Conservation (phyloP, 92 coral and sea anemone genomes). For the Porites lobata region DNA sequence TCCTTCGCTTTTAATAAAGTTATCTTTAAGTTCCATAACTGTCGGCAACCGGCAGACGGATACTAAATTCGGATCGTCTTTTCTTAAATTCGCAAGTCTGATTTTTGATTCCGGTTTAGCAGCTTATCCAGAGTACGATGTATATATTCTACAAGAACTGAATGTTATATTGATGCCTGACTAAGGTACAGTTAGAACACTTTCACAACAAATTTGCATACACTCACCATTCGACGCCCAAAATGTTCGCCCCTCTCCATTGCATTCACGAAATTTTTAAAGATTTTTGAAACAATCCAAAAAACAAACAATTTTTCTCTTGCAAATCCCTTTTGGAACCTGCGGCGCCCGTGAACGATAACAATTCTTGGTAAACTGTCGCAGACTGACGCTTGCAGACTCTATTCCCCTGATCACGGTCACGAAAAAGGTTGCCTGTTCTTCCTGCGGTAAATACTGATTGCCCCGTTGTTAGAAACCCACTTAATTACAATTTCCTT, state of each 20-base stretch:
- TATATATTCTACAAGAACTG: too few relatives aligned
- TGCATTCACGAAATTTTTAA: not conserved
- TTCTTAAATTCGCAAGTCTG: too few relatives aligned
- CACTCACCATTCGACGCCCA: slow-evolving; percentile 43
- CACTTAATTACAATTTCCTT: slow-evolving; percentile 2
- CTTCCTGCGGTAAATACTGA: not conserved
- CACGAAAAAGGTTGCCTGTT: not conserved
- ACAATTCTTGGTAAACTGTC: not conserved
- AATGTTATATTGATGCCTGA: not conserved
- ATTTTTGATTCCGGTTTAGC: too few relatives aligned
- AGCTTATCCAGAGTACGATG: too few relatives aligned
- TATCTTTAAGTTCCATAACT: too few relatives aligned
- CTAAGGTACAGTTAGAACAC: slow-evolving; percentile 10
- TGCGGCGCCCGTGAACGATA: not conserved
- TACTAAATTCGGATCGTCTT: too few relatives aligned
- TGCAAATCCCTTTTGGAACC: slow-evolving; percentile 6
- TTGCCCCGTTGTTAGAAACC: not conserved
- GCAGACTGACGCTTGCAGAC: not conserved
- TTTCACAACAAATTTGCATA: not conserved
- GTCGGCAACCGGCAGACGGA: too few relatives aligned
- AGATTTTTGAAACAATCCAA: not conserved
- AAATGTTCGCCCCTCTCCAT: slow-evolving; percentile 22
- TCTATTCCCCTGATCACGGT: slow-evolving; percentile 3
- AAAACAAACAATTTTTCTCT: not conserved
- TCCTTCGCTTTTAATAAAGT: too few relatives aligned